phyloP scores from a whole-genome alignment of 2,113 vertebrate species.

The Bolborhynchus lineola region DNA sequence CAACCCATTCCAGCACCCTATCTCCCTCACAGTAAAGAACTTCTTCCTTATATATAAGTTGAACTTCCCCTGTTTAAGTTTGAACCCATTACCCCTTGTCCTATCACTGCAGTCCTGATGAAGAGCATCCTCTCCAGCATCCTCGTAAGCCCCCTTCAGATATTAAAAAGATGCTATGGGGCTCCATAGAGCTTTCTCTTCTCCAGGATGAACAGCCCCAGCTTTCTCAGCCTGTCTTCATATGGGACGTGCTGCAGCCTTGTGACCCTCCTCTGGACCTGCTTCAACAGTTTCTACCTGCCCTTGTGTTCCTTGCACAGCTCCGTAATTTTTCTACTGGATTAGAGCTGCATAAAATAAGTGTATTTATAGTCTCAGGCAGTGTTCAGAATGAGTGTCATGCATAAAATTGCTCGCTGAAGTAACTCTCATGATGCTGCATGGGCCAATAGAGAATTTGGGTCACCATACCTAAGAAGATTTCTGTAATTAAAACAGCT shows the following conservation, averaged over 20 bases:
- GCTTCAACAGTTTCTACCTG: neutral
- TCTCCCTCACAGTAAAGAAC: neutral
- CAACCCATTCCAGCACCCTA: neutral
- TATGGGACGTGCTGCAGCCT: neutral
- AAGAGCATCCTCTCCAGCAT: neutral
- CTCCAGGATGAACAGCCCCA: neutral
- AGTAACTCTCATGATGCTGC: neutral
- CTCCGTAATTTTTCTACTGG: neutral
- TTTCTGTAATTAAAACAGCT: neutral
- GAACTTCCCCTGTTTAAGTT: neutral
- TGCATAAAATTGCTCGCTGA: neutral
- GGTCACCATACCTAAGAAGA: neutral
- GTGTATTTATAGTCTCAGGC: neutral
- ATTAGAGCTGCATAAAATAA: neutral
- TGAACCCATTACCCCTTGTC: neutral
- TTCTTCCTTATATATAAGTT: neutral
- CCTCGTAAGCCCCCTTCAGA: neutral
- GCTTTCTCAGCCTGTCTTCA: neutral
- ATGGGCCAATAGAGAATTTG: neutral
- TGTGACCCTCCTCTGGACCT: neutral
- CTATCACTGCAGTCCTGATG: neutral
- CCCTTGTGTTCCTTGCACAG: neutral
- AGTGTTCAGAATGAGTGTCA: neutral
- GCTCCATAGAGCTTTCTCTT: neutral
- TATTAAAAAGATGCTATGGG: neutral